Evolutionary conservation across 1,140 invertebrate genomes (phyloP).

Genomic region (Diplogasteroides magnus): DNA sequence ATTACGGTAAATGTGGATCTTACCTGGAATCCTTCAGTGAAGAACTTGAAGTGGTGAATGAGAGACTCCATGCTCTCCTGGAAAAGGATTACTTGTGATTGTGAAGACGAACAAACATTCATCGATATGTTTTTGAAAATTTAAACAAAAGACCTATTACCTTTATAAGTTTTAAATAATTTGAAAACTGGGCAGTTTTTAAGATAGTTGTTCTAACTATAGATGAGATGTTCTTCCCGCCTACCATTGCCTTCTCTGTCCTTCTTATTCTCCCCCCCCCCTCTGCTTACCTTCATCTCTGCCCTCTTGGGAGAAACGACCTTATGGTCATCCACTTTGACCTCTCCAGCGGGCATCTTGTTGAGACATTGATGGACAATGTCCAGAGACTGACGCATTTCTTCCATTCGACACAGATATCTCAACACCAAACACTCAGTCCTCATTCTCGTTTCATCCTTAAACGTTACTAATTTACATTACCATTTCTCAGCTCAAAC

Average conservation of each 20-base stretch:
- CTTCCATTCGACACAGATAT: slow-evolving; percentile 85
- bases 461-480: slow-evolving; percentile 17
- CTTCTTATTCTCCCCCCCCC: background rate
- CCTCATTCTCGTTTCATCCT: too few species aligned
- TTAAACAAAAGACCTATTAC: too few species aligned
- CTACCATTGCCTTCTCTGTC: background rate
- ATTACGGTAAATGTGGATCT: too few species aligned
- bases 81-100: slow-evolving; percentile 13
- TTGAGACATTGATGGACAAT: slow-evolving; percentile 97
- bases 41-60: slow-evolving; percentile 97
- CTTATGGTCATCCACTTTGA: slow-evolving; percentile 89
- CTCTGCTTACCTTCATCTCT: slow-evolving; percentile 78
- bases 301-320: slow-evolving; percentile 76
- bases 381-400: slow-evolving; percentile 89
- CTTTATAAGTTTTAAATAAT: too few species aligned
- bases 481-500: too few species aligned
- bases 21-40: slow-evolving; percentile 84
- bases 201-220: too few species aligned
- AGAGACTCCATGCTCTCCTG: slow-evolving; percentile 93
- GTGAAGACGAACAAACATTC: too few species aligned
- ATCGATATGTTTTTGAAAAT: too few species aligned
- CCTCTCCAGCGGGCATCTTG: slow-evolving; percentile 88
- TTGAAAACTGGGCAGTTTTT: too few species aligned
- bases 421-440: too few species aligned
- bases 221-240: too few species aligned